Conservation (phyloP, 2,888 invertebrate genomes). For the Mechanitis messenoides region DNA sequence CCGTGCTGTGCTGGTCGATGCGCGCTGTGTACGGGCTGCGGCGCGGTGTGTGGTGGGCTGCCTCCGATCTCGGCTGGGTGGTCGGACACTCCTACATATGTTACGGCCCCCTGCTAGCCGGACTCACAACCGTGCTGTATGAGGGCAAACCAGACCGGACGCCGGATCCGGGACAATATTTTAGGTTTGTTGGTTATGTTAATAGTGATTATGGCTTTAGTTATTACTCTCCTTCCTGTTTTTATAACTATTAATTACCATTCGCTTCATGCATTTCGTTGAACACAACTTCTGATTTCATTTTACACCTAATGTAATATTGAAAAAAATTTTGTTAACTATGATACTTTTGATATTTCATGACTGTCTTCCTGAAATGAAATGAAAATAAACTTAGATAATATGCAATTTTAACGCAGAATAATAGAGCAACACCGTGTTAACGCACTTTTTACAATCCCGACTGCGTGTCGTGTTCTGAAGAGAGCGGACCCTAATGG, state of each 20-base stretch:
- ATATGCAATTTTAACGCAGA: slow-evolving; percentile 55
- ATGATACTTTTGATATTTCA: no score
- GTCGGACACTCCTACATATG: slow-evolving; percentile 97
- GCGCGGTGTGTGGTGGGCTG: slow-evolving; percentile 92
- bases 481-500: slow-evolving; percentile 87
- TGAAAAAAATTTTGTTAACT: no score
- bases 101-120: slow-evolving; percentile 90
- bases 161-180: slow-evolving; percentile 94
- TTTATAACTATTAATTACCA: no score
- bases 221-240: background rate
- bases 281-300: background rate
- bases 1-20: slow-evolving; percentile 90
- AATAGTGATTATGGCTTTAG: background rate
- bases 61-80: slow-evolving; percentile 94
- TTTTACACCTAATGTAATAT: no score
- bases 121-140: slow-evolving; percentile 88
- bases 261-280: background rate
- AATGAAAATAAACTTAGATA: background rate
- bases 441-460: slow-evolving; percentile 90
- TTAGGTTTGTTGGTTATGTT: slow-evolving; percentile 74
- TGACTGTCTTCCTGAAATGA: no score
- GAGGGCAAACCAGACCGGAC: slow-evolving; percentile 97
- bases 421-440: slow-evolving; percentile 92
- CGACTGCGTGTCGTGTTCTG: slow-evolving; percentile 91
- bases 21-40: slow-evolving; percentile 86